Conservation (phyloP, 2,797 vertebrate species). For the Urophycis tenuis region DNA sequence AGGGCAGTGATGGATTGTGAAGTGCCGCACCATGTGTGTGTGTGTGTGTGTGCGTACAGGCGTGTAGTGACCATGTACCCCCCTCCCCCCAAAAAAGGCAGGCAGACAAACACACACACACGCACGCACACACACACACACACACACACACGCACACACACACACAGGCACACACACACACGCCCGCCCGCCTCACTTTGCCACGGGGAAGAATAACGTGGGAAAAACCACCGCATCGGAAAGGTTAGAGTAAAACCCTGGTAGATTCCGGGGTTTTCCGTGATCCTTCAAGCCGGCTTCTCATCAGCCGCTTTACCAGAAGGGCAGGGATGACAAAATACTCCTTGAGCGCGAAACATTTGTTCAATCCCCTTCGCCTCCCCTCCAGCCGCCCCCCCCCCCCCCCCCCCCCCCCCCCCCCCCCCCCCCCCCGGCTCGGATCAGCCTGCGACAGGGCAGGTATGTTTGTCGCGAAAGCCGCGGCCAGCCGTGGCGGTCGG, state of each 20-base stretch:
- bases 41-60: constrained; percentile 1
- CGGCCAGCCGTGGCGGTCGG: no score
- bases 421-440: no score
- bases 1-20: constrained; percentile 31
- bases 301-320: constrained; percentile 16
- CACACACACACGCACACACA: neutral
- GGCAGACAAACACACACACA: neutral
- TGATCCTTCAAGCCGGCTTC: constrained; percentile 18
- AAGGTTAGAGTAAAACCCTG: constrained; percentile 19
- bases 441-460: neutral
- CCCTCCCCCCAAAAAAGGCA: no score
- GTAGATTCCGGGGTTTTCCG: constrained; percentile 13
- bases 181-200: no score
- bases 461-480: no score
- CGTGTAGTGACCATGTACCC: constrained; percentile 10
- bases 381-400: neutral
- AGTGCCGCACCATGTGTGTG: neutral
- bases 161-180: neutral
- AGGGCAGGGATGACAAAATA: neutral
- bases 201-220: neutral
- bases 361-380: neutral
- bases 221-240: neutral
- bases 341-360: neutral
- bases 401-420: no score
- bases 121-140: constrained; percentile 8